phyloP scores from a whole-genome alignment of 2,888 invertebrate species.

The Brachypalpus laphriformis region DNA sequence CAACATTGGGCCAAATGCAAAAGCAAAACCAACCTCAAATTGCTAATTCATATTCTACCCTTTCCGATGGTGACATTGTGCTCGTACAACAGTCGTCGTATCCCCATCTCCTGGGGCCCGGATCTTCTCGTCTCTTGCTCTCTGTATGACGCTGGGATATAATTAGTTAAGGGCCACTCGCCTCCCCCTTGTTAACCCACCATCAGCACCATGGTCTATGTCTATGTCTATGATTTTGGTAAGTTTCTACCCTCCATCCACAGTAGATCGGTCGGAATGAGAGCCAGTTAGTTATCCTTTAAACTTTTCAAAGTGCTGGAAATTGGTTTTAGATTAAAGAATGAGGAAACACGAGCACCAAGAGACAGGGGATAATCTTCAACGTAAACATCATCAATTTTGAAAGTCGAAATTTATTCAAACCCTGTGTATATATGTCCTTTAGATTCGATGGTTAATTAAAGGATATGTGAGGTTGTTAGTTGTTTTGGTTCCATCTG shows the following conservation, averaged over 20 bases:
- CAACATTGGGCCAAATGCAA: constrained; percentile 53
- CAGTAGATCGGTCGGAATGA: constrained; percentile 4
- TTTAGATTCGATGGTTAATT: constrained; percentile 64
- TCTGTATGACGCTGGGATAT: constrained; percentile 46
- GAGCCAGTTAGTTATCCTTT: constrained; percentile 61
- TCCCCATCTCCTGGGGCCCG: constrained; percentile 24
- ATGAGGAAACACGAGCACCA: constrained; percentile 43
- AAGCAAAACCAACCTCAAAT: constrained; percentile 69
- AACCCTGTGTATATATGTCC: constrained; percentile 47
- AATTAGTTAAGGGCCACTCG: constrained; percentile 70
- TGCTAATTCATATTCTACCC: constrained; percentile 71
- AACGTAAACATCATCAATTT: constrained; percentile 72
- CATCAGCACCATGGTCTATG: constrained; percentile 9
- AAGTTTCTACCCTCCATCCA: constrained; percentile 25
- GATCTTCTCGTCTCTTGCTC: background rate
- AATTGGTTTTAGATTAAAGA: constrained; percentile 72
- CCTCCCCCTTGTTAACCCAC: constrained; percentile 22
- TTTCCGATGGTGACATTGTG: constrained; percentile 39
- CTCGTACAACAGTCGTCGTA: constrained; percentile 32
- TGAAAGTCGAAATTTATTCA: constrained; percentile 71
- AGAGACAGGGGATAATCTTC: constrained; percentile 50
- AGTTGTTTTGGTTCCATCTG: constrained; percentile 19
- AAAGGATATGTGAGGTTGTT: constrained; percentile 61
- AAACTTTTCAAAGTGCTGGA: constrained; percentile 68
- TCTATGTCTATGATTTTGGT: constrained; percentile 60